Evolutionary conservation across 2,113 vertebrate genomes (phyloP).

Genomic region (Verasper variegatus): DNA sequence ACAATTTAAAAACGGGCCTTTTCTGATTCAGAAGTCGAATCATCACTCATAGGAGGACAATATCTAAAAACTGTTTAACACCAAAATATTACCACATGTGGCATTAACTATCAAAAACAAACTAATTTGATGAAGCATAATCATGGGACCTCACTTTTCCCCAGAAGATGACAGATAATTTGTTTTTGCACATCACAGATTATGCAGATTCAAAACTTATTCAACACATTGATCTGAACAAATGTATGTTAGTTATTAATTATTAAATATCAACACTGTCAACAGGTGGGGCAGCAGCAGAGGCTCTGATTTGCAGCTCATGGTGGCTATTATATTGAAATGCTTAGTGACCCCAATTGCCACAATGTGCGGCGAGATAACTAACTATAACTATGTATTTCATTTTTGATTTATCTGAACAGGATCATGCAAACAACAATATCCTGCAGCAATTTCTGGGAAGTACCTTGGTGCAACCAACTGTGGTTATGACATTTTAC

Average conservation of each 20-base stretch:
- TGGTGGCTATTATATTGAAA: not conserved
- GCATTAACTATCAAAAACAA: not conserved
- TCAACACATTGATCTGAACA: not conserved
- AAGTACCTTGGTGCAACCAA: no score
- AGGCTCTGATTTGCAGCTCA: not conserved
- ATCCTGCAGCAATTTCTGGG: no score
- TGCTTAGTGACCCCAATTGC: not conserved
- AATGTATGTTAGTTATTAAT: not conserved
- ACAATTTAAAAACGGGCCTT: not conserved
- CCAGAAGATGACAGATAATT: not conserved
- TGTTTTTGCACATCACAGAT: slow-evolving; percentile 1
- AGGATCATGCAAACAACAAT: no score
- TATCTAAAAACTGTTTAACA: not conserved
- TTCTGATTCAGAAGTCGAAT: no score
- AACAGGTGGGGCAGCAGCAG: not conserved
- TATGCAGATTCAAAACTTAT: not conserved
- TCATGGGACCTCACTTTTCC: not conserved
- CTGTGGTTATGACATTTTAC: no score
- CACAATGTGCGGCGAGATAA: not conserved
- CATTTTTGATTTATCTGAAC: no score
- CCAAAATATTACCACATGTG: not conserved
- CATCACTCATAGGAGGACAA: not conserved
- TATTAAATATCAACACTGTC: not conserved
- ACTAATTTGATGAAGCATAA: slow-evolving; percentile 20
- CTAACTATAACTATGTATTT: no score